A percentile compares a stretch with the other conserved stretches of the same genome.
These are phyloP conservation scores for Coptodon bakossiorum DNA, from an alignment of 2,113 vertebrate species.

Conservation along the genomic window DNA sequence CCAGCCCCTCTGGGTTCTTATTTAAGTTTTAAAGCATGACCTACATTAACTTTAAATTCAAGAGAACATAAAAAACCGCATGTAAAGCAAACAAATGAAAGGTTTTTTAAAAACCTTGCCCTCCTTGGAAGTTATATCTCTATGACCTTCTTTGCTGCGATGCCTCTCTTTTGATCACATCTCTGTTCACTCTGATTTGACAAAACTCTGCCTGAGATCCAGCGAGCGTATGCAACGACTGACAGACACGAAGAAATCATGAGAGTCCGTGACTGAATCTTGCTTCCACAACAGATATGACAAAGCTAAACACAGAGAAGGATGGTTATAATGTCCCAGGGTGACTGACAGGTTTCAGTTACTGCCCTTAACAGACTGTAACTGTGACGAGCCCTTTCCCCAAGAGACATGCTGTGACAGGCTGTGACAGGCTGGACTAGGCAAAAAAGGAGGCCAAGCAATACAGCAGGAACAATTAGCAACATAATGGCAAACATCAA, in stretches of 20 bases:
- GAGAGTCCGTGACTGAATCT: background rate
- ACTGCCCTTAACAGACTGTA: background rate
- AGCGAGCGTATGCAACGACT: background rate
- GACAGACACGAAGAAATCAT: fast-evolving
- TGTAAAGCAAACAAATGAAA: background rate
- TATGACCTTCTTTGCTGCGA: background rate
- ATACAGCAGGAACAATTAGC: constrained; percentile 23
- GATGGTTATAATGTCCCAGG: fast-evolving
- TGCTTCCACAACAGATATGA: background rate
- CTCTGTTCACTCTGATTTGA: background rate
- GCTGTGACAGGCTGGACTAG: background rate
- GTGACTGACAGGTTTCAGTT: background rate
- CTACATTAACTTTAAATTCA: background rate
- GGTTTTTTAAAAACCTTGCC: background rate
- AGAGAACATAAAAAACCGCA: background rate
- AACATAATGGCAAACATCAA: constrained; percentile 44
- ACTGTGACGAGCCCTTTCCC: constrained; percentile 5
- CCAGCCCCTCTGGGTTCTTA: fast-evolving
- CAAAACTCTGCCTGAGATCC: background rate
- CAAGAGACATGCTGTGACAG: background rate
- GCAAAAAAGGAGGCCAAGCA: constrained; percentile 1
- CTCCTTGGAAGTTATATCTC: fast-evolving
- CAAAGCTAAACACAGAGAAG: background rate
- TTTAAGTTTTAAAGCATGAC: background rate
- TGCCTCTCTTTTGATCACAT: background rate